Evolutionary conservation across 2,797 vertebrate genomes (phyloP), one percentile per base, ranked within the genome.

Genomic region (Crenichthys baileyi): DNA sequence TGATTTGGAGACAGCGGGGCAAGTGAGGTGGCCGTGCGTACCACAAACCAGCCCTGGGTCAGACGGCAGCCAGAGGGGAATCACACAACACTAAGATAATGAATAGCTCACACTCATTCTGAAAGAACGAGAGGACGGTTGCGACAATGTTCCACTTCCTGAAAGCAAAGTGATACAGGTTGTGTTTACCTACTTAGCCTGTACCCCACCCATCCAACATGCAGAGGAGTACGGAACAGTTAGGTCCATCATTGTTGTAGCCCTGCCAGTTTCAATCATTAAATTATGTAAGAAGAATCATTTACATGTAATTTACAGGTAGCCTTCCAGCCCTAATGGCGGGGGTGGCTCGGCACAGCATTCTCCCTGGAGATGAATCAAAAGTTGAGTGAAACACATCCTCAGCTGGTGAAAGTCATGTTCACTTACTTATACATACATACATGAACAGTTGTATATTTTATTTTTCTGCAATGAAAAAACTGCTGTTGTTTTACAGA

Each of bases 51-150:
- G 67, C 36, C 72, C 85, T 80, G 73, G 88, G 89, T 91, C 92
- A 87, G 89, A 88, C 75, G 36, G 72, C 76, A 81, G 88, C 68
- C 73, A 4, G 60, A 90, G 95, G 93, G 95, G 95, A 95, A 96
- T 94, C 95, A 95, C 94, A 87, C 91, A 90, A 86, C 82, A 93
- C 80, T 85, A 83, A 91, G 77, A 91, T 80, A 83, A 92, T 80
- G 83, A 93, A 87, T 77, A 89, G 73, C 82, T 71, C 78, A 84
- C 71, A 94, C 78, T 96, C 94, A 96, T 95, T 94, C 84, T 95
- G 95, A 96, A 88, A 96, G 90, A 76, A 92, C 76, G 83, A 88
- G 86, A 93, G 84, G 81, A 89, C 75, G 84, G 88, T 83, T 84
- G 86, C 81, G 82, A 84, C 81, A 85, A 89, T 79, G 90, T 89